phyloP scores from a whole-genome alignment of 92 coral and sea anemone genomes.

The Phenganax stokvisi region DNA sequence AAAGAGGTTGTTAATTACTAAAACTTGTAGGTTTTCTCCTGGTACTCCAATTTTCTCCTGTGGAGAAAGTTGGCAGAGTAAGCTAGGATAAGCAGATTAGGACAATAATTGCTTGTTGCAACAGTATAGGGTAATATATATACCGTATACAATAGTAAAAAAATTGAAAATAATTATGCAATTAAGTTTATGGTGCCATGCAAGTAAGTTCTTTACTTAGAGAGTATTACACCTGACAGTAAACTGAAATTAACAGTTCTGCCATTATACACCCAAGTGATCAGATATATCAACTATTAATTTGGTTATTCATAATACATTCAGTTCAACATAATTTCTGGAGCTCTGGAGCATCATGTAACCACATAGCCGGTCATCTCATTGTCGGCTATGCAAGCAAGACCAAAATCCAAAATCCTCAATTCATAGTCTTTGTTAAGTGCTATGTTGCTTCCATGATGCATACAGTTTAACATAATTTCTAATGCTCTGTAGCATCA shows the following conservation, averaged over 20 bases:
- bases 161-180: no score
- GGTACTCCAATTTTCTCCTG: no score
- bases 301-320: conserved; percentile 80
- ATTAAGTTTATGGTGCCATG: no score
- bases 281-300: conserved; percentile 78
- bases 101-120: no score
- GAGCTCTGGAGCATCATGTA: conserved; percentile 97
- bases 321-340: conserved; percentile 98
- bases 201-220: no score
- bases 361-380: conserved; percentile 99
- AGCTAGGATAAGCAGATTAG: no score
- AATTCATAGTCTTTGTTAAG: conserved; percentile 58
- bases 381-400: conserved; percentile 89
- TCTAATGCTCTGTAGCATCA: conserved; percentile 98
- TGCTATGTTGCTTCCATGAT: conserved; percentile 35
- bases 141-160: no score
- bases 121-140: no score
- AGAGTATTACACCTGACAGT: no score
- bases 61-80: no score
- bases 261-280: conserved; percentile 99
- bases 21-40: no score
- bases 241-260: conserved; percentile 52
- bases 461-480: conserved; percentile 99
- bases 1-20: no score
- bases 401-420: conserved; percentile 92